Conservation (phyloP, 2,113 vertebrate genomes). For the Eurypyga helias region DNA sequence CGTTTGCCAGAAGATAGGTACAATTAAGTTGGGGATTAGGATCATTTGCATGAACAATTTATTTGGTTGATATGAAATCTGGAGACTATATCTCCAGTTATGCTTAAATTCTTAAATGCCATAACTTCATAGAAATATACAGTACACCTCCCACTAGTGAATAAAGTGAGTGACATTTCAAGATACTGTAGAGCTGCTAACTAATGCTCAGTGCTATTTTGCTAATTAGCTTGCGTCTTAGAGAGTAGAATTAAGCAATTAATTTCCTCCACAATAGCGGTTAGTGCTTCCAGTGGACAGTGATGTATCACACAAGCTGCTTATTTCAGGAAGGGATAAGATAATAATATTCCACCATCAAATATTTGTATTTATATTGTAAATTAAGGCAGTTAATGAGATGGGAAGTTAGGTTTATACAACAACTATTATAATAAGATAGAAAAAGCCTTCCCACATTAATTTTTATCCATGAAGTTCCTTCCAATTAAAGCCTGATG, state of each 20-base stretch:
- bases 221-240: conserved; percentile 8
- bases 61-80: neutral
- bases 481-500: neutral
- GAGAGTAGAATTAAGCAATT: conserved; percentile 30
- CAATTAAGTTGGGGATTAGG: neutral
- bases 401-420: neutral
- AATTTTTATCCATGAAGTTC: neutral
- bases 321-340: neutral
- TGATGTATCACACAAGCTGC: neutral
- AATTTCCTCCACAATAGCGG: neutral
- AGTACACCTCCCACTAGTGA: neutral
- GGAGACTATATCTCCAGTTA: neutral
- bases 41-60: neutral
- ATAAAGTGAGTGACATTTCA: neutral
- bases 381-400: neutral
- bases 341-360: neutral
- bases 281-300: neutral
- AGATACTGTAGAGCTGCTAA: neutral
- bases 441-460: neutral
- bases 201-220: neutral
- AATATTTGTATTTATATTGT: conserved; percentile 12
- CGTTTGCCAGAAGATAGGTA: neutral
- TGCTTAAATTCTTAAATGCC: neutral
- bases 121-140: neutral
- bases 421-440: neutral